Evolutionary conservation across 2,797 vertebrate genomes (phyloP), one percentile per base, ranked within the genome.

Genomic region (Pangasius macronema): DNA sequence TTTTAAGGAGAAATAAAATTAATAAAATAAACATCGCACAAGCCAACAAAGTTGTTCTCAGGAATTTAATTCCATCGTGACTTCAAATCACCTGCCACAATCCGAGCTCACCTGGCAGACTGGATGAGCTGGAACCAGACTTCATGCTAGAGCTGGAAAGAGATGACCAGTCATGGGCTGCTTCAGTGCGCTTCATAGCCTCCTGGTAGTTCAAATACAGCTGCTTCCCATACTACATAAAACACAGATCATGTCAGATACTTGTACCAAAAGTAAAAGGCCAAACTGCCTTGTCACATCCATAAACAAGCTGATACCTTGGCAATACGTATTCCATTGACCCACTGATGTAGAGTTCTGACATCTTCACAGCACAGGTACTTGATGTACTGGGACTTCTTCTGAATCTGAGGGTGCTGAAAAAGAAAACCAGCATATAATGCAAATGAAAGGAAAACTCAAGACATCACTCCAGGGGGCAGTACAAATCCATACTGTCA

Each of bases 361-460:
- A 98, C 93, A 59, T 99, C 98, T 82, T 99, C 98, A 88, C 98
- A 99, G 91, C 98, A 99, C 86, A 99, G 96, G 83, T 99, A 99
- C 91, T 98, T 99, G 92, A 99, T 99, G 93, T 99, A 99, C 92
- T 99, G 98, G 20, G 98, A 99, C 92, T 99, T 99, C 94, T 99
- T 99, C 94, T 99, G 98, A 92, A 99, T 99, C 94, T 99, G 98
- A 89, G 98, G 98, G 90, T 99, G 98, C 98, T 99, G 86, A 4
- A 67, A 10, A 79, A 65, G 5, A 51, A 83, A 85, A 83, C 5
- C 10, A 49, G 24, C 87, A 18, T 46, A 24, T 63, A 68, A 49
- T 39, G 46, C 16, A 68, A 49, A 14, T 22, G 39, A 18, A 10
- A 63, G 24, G 13, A 51, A 63, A 33, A 10, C 5, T 59, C 27